Evolutionary conservation across 2,888 invertebrate species (phyloP), one percentile per base, ranked within the genome.

Genomic region (Agrotis ipsilon): DNA sequence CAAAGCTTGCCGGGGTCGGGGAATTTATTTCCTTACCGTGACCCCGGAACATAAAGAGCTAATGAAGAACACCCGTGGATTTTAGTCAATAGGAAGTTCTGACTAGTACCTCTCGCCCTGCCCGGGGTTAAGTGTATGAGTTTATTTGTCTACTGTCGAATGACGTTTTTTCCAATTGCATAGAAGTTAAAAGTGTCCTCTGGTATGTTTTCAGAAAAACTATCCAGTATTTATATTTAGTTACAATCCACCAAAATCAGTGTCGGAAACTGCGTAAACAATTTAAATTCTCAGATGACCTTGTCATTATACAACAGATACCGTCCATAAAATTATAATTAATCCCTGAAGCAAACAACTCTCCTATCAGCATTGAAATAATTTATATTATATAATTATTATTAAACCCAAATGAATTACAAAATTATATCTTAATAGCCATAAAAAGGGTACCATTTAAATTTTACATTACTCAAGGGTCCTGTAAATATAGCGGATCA

Each of bases 401-500:
- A 84, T 84, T 67, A 79, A 59, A 71, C 76, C 74, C 72, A 58
- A 80, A 72, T 78, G 71, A 77, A 80, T 84, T 51, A 73, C 59
- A 66, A 68, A 83, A 78, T 80, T 83, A 75, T 81, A 82, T 81
- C 79, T 76, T 83, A 84, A 85, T 79, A 75, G 82, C 67, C 68
- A 75, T 78, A 78, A 83, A 85, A 85, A 83, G 77, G 77, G 72
- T 72, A 76, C 52, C 76, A 65, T 81, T 84, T 86, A 80, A 80
- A 84, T 77, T 80, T 78, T 73, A 81, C 72, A 83, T 82, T 80
- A 75, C 83, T 77, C 81, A 43, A 32, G 86, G 79, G 89, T 79
- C 75, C 78, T 75, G 87, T 88, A 87, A 87, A 88, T 84, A 84
- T 83, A 76, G 67, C 72, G 74, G 74, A 83, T 88, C 82, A 83